Evolutionary conservation across 1,140 invertebrate species (phyloP).

Genomic region (Meloidogyne floridensis): DNA sequence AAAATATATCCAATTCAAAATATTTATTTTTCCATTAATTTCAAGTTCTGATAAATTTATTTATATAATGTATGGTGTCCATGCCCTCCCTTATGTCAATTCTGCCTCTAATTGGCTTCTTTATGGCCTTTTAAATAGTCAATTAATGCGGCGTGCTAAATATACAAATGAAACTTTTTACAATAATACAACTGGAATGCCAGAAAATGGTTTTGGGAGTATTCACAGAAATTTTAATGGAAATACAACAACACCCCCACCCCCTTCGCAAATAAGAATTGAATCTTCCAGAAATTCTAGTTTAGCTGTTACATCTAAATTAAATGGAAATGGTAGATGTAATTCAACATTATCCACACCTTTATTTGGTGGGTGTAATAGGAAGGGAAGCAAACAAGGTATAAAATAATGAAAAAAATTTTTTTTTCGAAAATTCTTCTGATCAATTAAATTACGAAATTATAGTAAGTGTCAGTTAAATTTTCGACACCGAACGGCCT

Average conservation of each 20-base stretch:
- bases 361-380: background rate
- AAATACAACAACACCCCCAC: background rate
- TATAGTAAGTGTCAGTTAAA: too few species aligned
- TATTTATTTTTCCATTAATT: background rate
- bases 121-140: conserved; percentile 57
- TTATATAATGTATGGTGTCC: conserved; percentile 58
- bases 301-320: background rate
- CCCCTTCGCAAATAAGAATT: background rate
- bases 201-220: conserved; percentile 10
- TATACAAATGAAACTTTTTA: conserved; percentile 22
- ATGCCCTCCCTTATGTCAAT: conserved; percentile 63
- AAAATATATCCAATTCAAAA: too few species aligned
- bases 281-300: conserved; percentile 4
- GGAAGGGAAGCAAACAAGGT: too few species aligned
- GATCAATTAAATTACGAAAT: too few species aligned
- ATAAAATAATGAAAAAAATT: too few species aligned
- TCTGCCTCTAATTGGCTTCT: conserved; percentile 62
- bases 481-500: too few species aligned
- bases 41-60: conserved; percentile 48
- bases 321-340: conserved; percentile 15
- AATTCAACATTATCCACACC: conserved; percentile 20
- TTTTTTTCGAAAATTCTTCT: too few species aligned
- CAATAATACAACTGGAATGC: background rate
- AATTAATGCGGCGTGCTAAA: conserved; percentile 47
- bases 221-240: conserved; percentile 7